A percentile compares a stretch with the other conserved stretches of the same genome.
Conservation (phyloP, 1,140 invertebrate genomes). For the Lepidurus apus region DNA sequence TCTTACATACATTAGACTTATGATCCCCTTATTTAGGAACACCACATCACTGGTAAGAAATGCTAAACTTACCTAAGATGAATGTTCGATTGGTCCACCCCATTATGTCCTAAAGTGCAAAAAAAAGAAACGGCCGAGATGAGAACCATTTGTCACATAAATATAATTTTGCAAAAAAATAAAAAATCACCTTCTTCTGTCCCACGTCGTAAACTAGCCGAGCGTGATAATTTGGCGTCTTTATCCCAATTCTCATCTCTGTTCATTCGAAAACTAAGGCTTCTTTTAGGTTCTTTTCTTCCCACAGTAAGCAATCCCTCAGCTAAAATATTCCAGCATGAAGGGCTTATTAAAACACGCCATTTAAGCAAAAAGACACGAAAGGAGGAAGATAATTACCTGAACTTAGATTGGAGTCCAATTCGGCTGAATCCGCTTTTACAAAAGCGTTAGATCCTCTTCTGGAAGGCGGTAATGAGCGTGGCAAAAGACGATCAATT, state of each 20-base stretch:
- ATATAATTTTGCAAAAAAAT: neutral
- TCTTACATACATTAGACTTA: neutral
- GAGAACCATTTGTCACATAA: neutral
- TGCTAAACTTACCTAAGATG: neutral
- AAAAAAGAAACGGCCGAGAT: neutral
- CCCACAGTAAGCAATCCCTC: slow-evolving; percentile 7
- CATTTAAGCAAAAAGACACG: neutral
- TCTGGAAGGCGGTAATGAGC: slow-evolving; percentile 26
- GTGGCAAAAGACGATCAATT: slow-evolving; percentile 10
- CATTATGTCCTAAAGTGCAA: neutral
- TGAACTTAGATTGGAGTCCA: neutral
- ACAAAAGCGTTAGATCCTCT: slow-evolving; percentile 25
- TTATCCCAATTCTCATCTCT: slow-evolving; percentile 19
- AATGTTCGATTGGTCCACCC: neutral
- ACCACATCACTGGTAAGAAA: neutral
- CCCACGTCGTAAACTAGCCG: slow-evolving; percentile 1
- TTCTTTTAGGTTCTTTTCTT: slow-evolving; percentile 10
- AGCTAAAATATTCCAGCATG: slow-evolving; percentile 7
- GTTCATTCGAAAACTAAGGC: slow-evolving; percentile 11
- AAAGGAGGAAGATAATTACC: neutral
- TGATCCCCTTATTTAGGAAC: neutral
- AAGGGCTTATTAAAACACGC: neutral
- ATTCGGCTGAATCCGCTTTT: neutral
- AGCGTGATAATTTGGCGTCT: slow-evolving; percentile 18
- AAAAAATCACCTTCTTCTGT: slow-evolving; percentile 7